Evolutionary conservation across 2,113 vertebrate species (phyloP), one percentile per base, ranked within the genome.

Genomic region (Macroglossus sobrinus): DNA sequence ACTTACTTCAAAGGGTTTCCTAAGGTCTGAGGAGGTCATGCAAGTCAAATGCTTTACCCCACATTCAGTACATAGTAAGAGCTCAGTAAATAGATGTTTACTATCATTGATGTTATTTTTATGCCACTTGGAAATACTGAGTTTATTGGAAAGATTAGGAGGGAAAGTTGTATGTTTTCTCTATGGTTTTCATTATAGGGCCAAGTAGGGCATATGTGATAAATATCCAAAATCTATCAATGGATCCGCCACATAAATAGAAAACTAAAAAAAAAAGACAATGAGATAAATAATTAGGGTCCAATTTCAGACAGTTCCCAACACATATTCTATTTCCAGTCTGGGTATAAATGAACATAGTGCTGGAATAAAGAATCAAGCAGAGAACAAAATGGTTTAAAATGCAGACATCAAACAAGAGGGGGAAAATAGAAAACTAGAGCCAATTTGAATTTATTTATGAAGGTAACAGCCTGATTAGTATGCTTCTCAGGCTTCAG

Each of bases 261-360:
- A 92, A 93, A 96, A 93, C 78, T 33, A 78, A 94, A 92, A 43
- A 94, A 92, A 43, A 72, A 89, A 94, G 93, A 35, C n/a, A 68
- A 94, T 30, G 38, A 13, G 14, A 63, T 40, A 96, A 98, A 71
- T 93, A 95, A 97, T 53, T 53, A 61, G 91, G 47, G 64, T 96
- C 26, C 15, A 68, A 40, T 71, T 97, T 88, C 84, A 96, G 92
- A 50, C 16, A 74, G 89, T 95, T 80, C 15, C 13, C 64, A 82
- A 50, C 7, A 80, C 80, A 68, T 8, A 68, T 69, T 80, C 64
- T 85, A 61, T 84, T 91, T 91, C 63, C 21, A 72, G 75, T 11
- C 59, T 97, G 89, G 64, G 71, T 80, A 0, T 35, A 84, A 93
- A 79, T 45, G 93, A 93, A 81, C 40, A 78, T 9, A 64, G 13